Conservation (phyloP, 1,140 invertebrate species). For the Epicauta chinensis region DNA sequence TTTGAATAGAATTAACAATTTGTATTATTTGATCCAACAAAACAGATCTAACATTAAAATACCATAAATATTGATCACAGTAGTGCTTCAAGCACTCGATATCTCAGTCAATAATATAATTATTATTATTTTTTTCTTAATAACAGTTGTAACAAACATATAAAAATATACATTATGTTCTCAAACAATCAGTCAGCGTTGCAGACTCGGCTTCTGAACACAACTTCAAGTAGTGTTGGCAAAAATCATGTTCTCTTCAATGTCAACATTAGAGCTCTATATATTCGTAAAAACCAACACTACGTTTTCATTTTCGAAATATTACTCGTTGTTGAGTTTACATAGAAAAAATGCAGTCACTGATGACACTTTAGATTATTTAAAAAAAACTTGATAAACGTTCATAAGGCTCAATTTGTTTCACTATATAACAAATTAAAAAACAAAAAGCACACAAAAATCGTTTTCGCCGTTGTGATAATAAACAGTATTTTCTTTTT, state of each 20-base stretch:
- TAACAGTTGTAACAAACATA: constrained; percentile 45
- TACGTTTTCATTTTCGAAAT: constrained; percentile 13
- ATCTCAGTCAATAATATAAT: constrained; percentile 36
- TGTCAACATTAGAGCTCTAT: too few species aligned
- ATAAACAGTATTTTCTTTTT: too few species aligned
- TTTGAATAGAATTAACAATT: constrained; percentile 3
- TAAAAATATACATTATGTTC: constrained; percentile 45
- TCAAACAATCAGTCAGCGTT: constrained; percentile 40
- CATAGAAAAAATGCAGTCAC: constrained; percentile 16
- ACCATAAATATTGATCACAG: constrained; percentile 44
- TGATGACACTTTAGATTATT: not conserved
- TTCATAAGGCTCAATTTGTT: too few species aligned
- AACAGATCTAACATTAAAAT: constrained; percentile 42
- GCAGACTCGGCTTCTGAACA: constrained; percentile 31
- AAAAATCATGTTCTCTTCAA: constrained; percentile 14
- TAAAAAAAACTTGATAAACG: too few species aligned
- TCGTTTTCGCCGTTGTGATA: too few species aligned
- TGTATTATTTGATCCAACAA: constrained; percentile 16
- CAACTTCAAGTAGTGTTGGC: constrained; percentile 30
- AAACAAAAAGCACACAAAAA: too few species aligned
- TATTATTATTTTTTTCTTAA: constrained; percentile 35
- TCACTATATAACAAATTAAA: too few species aligned
- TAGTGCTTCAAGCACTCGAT: constrained; percentile 30
- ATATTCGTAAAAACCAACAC: constrained; percentile 23
- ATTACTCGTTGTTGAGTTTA: constrained; percentile 29